phyloP scores from a whole-genome alignment of 2,888 invertebrate species.

The Ectropis crepuscularia region DNA sequence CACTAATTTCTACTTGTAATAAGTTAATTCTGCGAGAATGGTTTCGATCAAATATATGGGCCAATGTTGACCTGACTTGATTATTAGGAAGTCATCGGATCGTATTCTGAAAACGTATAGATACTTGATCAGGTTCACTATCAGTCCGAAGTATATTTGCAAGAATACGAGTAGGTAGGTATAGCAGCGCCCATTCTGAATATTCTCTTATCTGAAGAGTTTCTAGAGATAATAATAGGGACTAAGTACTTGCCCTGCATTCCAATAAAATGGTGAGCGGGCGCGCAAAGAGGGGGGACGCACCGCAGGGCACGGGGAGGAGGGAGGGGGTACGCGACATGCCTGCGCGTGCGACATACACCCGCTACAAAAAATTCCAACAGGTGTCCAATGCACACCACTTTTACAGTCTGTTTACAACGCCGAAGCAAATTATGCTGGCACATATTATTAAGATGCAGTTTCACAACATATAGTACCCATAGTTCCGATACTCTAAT shows the following conservation, averaged over 20 bases:
- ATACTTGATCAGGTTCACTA: too few species aligned
- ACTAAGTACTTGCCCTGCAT: constrained; percentile 73
- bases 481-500: too few species aligned
- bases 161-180: too few species aligned
- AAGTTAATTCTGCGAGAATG: too few species aligned
- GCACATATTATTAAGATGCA: constrained; percentile 31
- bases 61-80: constrained; percentile 13
- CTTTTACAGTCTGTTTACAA: constrained; percentile 42
- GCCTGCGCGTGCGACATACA: constrained; percentile 75
- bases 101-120: too few species aligned
- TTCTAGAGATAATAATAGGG: constrained; percentile 70
- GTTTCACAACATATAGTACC: constrained; percentile 29
- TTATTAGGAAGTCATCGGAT: too few species aligned
- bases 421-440: constrained; percentile 22
- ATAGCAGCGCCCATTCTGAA: too few species aligned
- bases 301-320: constrained; percentile 40
- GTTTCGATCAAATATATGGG: not conserved
- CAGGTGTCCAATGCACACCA: constrained; percentile 61
- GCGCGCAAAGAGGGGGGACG: constrained; percentile 47
- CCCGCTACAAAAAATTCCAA: constrained; percentile 70
- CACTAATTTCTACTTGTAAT: too few species aligned
- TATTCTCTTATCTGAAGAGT: constrained; percentile 49
- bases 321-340: constrained; percentile 59
- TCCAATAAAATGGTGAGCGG: constrained; percentile 74
- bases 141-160: too few species aligned